Conservation (phyloP, 64 coral and sea anemone species). For the Actinia tenebrosa region DNA sequence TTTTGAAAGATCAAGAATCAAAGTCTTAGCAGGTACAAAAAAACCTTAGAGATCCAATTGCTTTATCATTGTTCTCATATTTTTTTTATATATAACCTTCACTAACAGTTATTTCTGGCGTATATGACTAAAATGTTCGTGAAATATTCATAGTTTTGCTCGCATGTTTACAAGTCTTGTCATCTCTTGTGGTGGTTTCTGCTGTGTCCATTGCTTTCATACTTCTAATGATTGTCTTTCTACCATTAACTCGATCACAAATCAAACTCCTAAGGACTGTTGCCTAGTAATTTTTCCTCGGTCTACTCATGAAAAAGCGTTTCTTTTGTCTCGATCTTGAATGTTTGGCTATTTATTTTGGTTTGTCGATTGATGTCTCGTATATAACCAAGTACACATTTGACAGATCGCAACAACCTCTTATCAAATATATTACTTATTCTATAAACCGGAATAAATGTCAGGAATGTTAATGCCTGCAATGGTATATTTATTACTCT, state of each 20-base stretch:
- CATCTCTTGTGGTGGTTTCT: background rate
- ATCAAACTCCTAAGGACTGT: background rate
- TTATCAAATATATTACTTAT: background rate
- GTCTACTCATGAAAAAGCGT: background rate
- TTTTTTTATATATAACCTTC: background rate
- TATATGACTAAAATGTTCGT: slow-evolving; percentile 3
- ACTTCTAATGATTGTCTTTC: background rate
- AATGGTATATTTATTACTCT: background rate
- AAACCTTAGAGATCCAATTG: background rate
- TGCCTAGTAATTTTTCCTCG: background rate
- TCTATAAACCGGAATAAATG: background rate
- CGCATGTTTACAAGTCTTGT: background rate
- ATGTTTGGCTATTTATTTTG: background rate
- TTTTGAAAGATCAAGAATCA: slow-evolving; percentile 98
- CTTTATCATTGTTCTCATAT: background rate
- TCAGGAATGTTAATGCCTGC: background rate
- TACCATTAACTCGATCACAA: slow-evolving; percentile 5
- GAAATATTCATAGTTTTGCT: slow-evolving; percentile 3
- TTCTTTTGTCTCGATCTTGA: background rate
- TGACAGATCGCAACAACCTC: background rate
- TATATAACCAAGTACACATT: background rate
- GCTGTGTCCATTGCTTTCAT: background rate
- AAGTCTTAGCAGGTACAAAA: slow-evolving; percentile 83
- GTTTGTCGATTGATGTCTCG: background rate
- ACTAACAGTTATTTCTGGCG: background rate